Conservation (phyloP, 30 jellyfish, hydroid and myxozoan species). For the Hydra vulgaris region DNA sequence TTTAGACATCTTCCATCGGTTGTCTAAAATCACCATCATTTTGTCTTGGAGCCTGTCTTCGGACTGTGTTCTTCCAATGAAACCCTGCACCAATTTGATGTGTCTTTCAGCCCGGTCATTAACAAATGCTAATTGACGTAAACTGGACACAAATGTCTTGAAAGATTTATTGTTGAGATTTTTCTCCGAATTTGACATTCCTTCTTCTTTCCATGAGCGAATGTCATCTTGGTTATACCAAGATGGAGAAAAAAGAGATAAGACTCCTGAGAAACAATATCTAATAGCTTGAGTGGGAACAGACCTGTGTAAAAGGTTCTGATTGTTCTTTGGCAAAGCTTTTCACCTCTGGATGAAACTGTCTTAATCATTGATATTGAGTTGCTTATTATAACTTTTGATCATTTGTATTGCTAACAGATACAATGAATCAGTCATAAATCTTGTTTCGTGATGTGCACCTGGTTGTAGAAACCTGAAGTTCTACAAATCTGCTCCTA, state of each 20-base stretch:
- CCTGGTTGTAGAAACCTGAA: not conserved
- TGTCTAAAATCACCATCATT: not conserved
- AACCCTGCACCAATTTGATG: not conserved
- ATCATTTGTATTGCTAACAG: not conserved
- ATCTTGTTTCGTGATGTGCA: not conserved
- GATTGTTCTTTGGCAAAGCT: not conserved
- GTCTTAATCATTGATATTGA: not conserved
- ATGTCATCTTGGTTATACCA: not conserved
- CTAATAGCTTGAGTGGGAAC: not conserved
- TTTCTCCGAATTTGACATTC: not conserved
- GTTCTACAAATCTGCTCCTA: not conserved
- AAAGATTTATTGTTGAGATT: not conserved
- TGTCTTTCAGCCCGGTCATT: not conserved
- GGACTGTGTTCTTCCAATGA: not conserved
- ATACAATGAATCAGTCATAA: not conserved
- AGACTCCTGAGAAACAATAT: not conserved
- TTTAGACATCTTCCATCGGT: not conserved
- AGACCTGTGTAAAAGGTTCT: not conserved
- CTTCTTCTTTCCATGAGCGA: not conserved
- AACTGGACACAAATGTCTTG: not conserved
- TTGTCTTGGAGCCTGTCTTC: not conserved
- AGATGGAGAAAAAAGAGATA: not conserved
- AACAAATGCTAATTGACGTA: not conserved
- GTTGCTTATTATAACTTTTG: not conserved
- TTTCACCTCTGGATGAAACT: not conserved